These are phyloP conservation scores for Sebastes miniatus DNA, from an alignment of 2,797 vertebrate genomes.

Conservation along the genomic window DNA sequence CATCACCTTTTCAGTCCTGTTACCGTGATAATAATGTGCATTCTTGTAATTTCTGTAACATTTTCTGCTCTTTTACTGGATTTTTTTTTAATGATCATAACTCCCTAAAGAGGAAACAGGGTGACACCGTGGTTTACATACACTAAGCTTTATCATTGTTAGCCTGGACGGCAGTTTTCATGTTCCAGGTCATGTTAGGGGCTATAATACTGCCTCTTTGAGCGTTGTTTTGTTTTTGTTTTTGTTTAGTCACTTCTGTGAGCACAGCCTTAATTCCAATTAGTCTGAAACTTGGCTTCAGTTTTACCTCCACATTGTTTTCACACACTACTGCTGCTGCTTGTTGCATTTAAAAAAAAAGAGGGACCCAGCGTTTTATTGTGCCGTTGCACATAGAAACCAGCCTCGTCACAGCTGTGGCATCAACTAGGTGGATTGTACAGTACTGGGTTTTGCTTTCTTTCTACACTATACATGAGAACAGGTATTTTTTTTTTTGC, in stretches of 20 bases:
- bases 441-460: background rate
- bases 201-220: background rate
- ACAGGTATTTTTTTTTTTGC: background rate
- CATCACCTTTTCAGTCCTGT: background rate
- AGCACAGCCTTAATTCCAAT: background rate
- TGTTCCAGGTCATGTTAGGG: background rate
- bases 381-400: background rate
- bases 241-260: background rate
- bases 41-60: background rate
- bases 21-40: background rate
- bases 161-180: background rate
- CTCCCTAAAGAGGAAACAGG: background rate
- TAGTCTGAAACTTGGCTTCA: background rate
- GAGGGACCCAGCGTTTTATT: constrained; percentile 31
- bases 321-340: background rate
- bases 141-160: background rate
- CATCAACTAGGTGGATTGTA: background rate
- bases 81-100: background rate
- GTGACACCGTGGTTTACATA: background rate
- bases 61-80: background rate
- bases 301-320: background rate
- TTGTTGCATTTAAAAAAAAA: constrained; percentile 11
- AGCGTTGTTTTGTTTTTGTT: no score
- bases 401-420: background rate
- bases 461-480: background rate